Base-by-base conservation (phyloP, 2,797 vertebrate genomes). In the Acanthurus leucopareius region DNA sequence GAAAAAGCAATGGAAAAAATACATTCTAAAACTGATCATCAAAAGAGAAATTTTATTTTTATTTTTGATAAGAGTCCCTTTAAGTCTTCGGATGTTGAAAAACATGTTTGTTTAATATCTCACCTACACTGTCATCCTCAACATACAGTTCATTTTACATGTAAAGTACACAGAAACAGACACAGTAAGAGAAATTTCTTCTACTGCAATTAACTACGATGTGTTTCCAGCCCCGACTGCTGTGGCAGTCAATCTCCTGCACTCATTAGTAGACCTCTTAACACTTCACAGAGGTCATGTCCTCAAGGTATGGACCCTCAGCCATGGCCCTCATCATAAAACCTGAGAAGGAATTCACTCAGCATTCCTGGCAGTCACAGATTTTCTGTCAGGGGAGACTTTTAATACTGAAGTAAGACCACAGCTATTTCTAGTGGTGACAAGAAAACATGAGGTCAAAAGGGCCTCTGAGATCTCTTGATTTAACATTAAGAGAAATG, bases 321-420 rank as follows among this genome's bases (percentile, higher is more conserved):
- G 83, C 77, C 81, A 87, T 78, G 91, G 90, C 80, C 78, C 73
- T 77, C 69, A 84, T 93, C 90, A 91, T 94, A 94, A 95, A 95
- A 88, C 73, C 76, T 20, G 54, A 66, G 77, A 88, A 93, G 88
- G 93, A 94, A 94, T 95, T 93, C 85, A 80, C 77, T 88, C 78
- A 83, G 85, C 80, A 94, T 95, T 95, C 87, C 85, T 88, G 69
- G 79, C 82, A 92, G 90, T 83, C 79, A 82, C 63, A 82, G 65
- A 83, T 56, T 85, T 90, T 85, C 83, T 88, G 76, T 85, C 84
- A 70, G 79, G 85, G 82, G 78, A 86, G 57, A 79, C 45, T 76
- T 90, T 84, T 82, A 80, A 82, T 48, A 73, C 73, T 82, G 45
- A 92, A 87, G 80, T 84, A 67, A 67, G 53, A 79, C 82, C 82